Conservation (phyloP, 2,113 vertebrate species). For the Morone chrysops region DNA sequence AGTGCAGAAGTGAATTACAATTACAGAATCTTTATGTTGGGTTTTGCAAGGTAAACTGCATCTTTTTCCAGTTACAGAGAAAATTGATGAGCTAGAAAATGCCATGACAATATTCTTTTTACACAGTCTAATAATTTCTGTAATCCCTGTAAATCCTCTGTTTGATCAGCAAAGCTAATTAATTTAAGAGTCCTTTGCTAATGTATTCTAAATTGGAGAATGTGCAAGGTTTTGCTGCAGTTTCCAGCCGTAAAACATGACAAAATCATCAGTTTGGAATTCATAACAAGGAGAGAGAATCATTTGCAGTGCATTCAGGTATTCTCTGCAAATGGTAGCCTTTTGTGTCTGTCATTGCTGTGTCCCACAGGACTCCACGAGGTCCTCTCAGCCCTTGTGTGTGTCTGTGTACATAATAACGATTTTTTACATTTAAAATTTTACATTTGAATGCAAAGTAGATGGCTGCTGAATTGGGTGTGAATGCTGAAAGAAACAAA, state of each 20-base stretch:
- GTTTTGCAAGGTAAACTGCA: neutral
- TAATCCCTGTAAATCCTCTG: conserved; percentile 55
- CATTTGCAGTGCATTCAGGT: conserved; percentile 49
- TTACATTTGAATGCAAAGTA: conserved; percentile 21
- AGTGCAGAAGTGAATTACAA: neutral
- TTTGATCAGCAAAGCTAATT: conserved; percentile 59
- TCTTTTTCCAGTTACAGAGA: conserved; percentile 17
- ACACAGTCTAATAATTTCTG: conserved; percentile 44
- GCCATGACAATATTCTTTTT: conserved; percentile 19
- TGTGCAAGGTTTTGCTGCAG: conserved; percentile 20
- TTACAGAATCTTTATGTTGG: conserved; percentile 7
- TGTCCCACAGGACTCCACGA: conserved; percentile 23
- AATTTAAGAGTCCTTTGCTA: conserved; percentile 39
- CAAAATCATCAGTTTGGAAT: conserved; percentile 21
- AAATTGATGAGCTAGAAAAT: conserved; percentile 47
- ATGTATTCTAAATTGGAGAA: conserved; percentile 30
- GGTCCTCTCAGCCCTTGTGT: conserved; percentile 21
- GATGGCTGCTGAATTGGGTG: neutral
- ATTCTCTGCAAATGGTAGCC: conserved; percentile 35
- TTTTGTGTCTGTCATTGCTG: conserved; percentile 47
- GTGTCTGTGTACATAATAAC: conserved; percentile 17
- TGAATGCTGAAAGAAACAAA: too few relatives aligned
- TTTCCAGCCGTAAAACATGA: conserved; percentile 25
- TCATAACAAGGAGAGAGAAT: conserved; percentile 32
- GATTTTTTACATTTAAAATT: neutral